Evolutionary conservation across 2,113 vertebrate genomes (phyloP), one percentile per base, ranked within the genome.

Genomic region (Petromus typicus): DNA sequence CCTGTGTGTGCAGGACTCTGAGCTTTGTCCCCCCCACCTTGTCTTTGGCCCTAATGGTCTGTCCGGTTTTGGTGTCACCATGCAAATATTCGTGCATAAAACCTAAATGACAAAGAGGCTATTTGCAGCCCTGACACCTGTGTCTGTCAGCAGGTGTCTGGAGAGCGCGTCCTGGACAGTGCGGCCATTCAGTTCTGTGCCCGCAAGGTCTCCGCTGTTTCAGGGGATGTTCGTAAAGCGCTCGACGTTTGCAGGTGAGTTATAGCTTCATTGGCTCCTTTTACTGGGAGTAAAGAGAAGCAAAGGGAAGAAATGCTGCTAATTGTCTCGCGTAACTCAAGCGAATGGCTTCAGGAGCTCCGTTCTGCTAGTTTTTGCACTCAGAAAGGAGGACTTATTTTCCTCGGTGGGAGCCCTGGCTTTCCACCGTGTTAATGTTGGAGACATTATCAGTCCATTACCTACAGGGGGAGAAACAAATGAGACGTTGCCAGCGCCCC

Each of bases 131-230:
- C 7, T 16, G 59, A 56, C 69, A 17, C 83, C 76, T 27, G 12
- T 80, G 30, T 90, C 34, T 51, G 48, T n/a, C 1, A 54, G 25
- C 96, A 99, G 99, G 99, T 98, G 2, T 97, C 98, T 0, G 98
- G 98, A 2, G 98, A 99, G 17, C 98, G 98, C 0, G 80, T 99
- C 56, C 96, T 99, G 67, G 99, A 99, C 2, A 85, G 95, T 0
- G 97, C 99, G 0, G 99, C 99, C 0, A 97, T 99, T 91, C 99
- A 99, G 98, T 99, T 99, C 98, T 99, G 99, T 43, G 99, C 99
- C 96, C 98, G 99, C 8, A 99, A 99, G 97, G 99, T 99, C 88
- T 99, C 99, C 0, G 99, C 99, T 0, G 98, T 99, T 64, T 99
- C 99, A 0, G 99, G 99, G 93, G 99, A 99, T 3, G 99, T 99